Conservation (phyloP, 2,113 vertebrate genomes). For the Cephalopholis sonnerati region DNA sequence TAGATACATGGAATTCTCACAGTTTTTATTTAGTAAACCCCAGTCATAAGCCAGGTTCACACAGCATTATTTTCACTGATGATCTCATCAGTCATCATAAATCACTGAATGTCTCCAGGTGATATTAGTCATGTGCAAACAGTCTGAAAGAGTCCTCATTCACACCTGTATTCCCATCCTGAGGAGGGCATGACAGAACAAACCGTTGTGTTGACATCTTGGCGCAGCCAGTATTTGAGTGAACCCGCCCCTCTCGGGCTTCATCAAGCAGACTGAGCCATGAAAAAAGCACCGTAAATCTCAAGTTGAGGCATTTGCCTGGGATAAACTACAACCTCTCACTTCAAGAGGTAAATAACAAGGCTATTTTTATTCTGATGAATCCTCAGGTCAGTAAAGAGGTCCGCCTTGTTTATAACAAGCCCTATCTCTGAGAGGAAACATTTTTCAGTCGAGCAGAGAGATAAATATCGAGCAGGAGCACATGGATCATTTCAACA, state of each 20-base stretch:
- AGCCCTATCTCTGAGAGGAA: slow-evolving; percentile 31
- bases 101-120: slow-evolving; percentile 52
- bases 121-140: slow-evolving; percentile 61
- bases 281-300: slow-evolving; percentile 3
- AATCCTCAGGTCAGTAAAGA: slow-evolving; percentile 18
- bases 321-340: slow-evolving; percentile 5
- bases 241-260: slow-evolving; percentile 49
- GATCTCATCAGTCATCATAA: slow-evolving; percentile 50
- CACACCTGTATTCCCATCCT: slow-evolving; percentile 66
- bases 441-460: slow-evolving; percentile 14
- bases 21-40: slow-evolving; percentile 17
- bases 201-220: slow-evolving; percentile 47
- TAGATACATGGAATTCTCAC: neutral
- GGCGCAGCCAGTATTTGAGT: slow-evolving; percentile 56
- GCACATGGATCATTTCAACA: slow-evolving; percentile 45
- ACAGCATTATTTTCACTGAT: slow-evolving; percentile 30
- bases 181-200: slow-evolving; percentile 69
- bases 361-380: slow-evolving; percentile 48
- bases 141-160: slow-evolving; percentile 37
- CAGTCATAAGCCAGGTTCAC: slow-evolving; percentile 36
- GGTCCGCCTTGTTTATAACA: slow-evolving; percentile 52
- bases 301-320: slow-evolving; percentile 15
- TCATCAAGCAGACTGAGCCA: slow-evolving; percentile 49
- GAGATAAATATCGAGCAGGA: slow-evolving; percentile 36
- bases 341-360: slow-evolving; percentile 41